Base-by-base conservation (phyloP, 37 sponge, comb jelly and placozoan genomes). In the Agelas oroides region DNA sequence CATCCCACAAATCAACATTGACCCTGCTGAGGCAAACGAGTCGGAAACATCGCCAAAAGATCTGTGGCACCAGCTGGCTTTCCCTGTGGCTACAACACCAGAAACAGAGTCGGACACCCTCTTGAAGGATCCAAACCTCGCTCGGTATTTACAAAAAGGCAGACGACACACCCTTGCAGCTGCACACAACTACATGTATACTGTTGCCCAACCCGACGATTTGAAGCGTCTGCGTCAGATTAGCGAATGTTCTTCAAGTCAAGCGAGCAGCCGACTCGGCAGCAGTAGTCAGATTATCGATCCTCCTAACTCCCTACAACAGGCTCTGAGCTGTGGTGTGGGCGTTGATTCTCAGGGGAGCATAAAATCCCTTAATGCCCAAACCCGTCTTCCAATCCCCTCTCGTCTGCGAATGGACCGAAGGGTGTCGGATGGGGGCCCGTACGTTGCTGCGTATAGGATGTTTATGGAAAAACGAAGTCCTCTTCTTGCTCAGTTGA, bases 91-190 rank as follows among this genome's bases (percentile, higher is more conserved):
- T n/a, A 17, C 21, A 8, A 53, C 15, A 1, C 52, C 20, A 19
- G 5, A 25, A 2, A 61, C 65, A 11, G 79, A 68, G 18, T 25
- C 72, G 15, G 78, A 80, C 2, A 73, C 71, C 11, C 58, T 68
- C 25, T 34, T 77, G 33, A 82, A 53, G 62, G 92, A 92, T 55
- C 78, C 79, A 0, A 92, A 92, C 74, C 82, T 92, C 40, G 89
- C 76, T 0, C 65, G 92, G 12, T 92, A 92, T 65, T 67, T 92
- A 19, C 68, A 86, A 35, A 75, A 71, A 1, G 91, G 91, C 5
- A 74, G 92, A 54, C 79, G 92, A 2, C 92, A 92, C 83, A 92
- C 92, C 2, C 78, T 92, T 23, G 92, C 80, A 2, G 78, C 92
- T 20, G 88, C 84, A 12, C 90, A 89, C 62, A 84, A 89, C 59